These are phyloP conservation scores for Girardia tigrina DNA, from an alignment of 2,888 invertebrate genomes.

Conservation along the genomic window DNA sequence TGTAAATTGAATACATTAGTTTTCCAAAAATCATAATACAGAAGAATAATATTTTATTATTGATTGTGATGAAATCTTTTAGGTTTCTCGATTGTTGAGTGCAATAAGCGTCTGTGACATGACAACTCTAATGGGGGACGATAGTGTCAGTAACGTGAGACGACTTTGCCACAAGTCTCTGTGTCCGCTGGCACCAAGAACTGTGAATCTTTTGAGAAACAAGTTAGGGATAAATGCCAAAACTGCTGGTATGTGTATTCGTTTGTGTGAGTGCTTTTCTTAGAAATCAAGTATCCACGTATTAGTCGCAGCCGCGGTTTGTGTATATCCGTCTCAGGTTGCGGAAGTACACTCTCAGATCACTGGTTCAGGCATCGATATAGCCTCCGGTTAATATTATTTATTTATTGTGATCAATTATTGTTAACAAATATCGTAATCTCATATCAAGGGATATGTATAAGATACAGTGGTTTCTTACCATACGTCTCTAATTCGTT, in stretches of 20 bases:
- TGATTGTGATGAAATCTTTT: too few relatives aligned
- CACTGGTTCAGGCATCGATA: slow-evolving; percentile 56
- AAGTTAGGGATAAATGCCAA: slow-evolving; percentile 39
- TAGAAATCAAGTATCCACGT: too few relatives aligned
- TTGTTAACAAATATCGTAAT: background rate
- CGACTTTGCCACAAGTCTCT: slow-evolving; percentile 67
- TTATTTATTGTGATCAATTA: background rate
- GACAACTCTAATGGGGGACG: slow-evolving; percentile 70
- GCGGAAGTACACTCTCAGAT: slow-evolving; percentile 51
- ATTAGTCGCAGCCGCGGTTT: slow-evolving; percentile 71
- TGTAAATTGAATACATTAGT: too few relatives aligned
- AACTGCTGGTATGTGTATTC: slow-evolving; percentile 26
- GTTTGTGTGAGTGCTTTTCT: too few relatives aligned
- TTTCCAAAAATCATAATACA: too few relatives aligned
- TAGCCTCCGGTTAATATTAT: slow-evolving; percentile 63
- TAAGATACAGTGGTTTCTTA: too few relatives aligned
- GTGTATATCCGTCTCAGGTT: slow-evolving; percentile 78
- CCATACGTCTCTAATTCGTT: too few relatives aligned
- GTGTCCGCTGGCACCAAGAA: slow-evolving; percentile 41
- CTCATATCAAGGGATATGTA: background rate
- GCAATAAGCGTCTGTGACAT: slow-evolving; percentile 75
- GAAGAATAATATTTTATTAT: too few relatives aligned
- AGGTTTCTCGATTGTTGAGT: slow-evolving; percentile 61
- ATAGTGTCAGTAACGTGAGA: slow-evolving; percentile 60
- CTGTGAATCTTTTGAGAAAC: slow-evolving; percentile 41